Conservation (phyloP, 2,888 invertebrate species). For the Nomada fabriciana region DNA sequence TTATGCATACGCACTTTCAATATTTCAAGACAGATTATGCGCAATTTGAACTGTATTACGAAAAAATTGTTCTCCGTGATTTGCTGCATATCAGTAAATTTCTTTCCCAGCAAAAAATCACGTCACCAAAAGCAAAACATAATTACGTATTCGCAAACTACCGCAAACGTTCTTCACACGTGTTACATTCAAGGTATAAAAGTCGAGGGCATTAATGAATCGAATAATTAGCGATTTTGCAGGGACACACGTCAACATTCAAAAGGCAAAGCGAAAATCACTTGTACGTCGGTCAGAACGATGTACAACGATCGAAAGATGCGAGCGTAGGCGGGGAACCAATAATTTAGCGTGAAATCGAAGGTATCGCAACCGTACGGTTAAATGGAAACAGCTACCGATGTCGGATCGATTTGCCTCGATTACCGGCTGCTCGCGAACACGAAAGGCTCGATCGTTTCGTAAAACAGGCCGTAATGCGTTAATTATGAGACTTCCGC, state of each 20-base stretch:
- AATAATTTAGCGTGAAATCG: conserved; percentile 44
- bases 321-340: conserved; percentile 14
- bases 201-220: neutral
- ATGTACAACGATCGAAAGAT: conserved; percentile 19
- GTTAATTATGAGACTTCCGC: conserved; percentile 76
- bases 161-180: neutral
- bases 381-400: conserved; percentile 38
- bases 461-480: conserved; percentile 54
- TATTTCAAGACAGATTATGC: too few relatives aligned
- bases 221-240: conserved; percentile 26
- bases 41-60: too few relatives aligned
- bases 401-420: conserved; percentile 28
- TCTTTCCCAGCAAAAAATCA: too few relatives aligned
- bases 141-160: neutral
- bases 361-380: too few relatives aligned
- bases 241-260: neutral
- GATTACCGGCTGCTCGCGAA: conserved; percentile 38
- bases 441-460: conserved; percentile 24
- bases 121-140: too few relatives aligned
- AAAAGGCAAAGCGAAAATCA: neutral
- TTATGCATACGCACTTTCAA: too few relatives aligned
- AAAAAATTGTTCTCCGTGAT: too few relatives aligned
- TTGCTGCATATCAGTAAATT: too few relatives aligned
- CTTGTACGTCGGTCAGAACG: conserved; percentile 26
- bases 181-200: neutral